Percentiles rank a stretch among this genome's conserved stretches.
Evolutionary conservation across 2,888 invertebrate species (phyloP).

Genomic region (Listrodromus nycthemerus): DNA sequence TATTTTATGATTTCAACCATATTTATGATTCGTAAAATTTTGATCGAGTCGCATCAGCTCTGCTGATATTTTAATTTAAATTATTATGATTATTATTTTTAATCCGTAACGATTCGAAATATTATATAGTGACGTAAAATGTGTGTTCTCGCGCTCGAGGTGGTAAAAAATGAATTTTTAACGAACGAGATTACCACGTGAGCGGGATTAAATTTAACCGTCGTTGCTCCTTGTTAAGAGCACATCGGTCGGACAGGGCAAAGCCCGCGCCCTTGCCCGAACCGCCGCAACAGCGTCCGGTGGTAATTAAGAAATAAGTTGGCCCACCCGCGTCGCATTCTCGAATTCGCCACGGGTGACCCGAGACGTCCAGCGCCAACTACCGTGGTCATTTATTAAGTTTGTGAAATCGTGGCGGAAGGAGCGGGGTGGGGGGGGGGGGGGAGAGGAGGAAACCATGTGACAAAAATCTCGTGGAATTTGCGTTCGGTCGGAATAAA

Average conservation of each 20-base stretch:
- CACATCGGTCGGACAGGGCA: conserved; percentile 40
- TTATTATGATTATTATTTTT: neutral
- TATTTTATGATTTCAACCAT: no score
- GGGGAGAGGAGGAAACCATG: conserved; percentile 30
- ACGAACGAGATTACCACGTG: conserved; percentile 10
- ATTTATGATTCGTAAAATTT: no score
- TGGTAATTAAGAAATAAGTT: conserved; percentile 77
- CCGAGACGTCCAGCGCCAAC: conserved; percentile 28
- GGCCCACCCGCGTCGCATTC: conserved; percentile 74
- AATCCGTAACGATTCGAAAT: neutral
- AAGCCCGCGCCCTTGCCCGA: conserved; percentile 54
- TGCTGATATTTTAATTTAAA: no score
- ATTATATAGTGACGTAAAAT: neutral
- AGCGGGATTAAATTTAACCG: neutral
- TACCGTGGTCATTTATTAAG: conserved; percentile 58
- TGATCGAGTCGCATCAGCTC: no score
- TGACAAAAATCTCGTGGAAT: conserved; percentile 64
- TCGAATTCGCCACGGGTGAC: conserved; percentile 59
- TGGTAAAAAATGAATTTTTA: conserved; percentile 35
- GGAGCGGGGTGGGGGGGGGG: no score
- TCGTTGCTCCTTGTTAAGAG: conserved; percentile 50
- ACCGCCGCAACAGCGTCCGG: conserved; percentile 39
- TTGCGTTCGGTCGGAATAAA: conserved; percentile 47
- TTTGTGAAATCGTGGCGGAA: conserved; percentile 65
- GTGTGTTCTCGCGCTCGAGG: neutral